Evolutionary conservation across 2,113 vertebrate species (phyloP), one percentile per base, ranked within the genome.

Genomic region (Brachirus orientalis): DNA sequence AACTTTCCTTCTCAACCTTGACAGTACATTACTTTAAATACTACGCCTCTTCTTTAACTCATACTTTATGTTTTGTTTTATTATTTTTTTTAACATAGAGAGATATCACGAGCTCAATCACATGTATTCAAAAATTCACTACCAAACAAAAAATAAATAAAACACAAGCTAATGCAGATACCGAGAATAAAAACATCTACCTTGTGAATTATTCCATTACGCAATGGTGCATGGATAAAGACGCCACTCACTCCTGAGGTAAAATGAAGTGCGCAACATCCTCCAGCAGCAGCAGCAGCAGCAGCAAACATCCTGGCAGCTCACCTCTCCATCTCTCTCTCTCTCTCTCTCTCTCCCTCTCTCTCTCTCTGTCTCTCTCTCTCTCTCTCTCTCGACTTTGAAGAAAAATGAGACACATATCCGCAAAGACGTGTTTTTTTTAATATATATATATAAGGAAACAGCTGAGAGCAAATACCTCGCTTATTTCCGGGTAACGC

Each of bases 191-290:
- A 50, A 63, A 17, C 10, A 63, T 59, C 13, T 61, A 45, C 33
- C 45, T 58, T 22, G 52, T 14, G n/a, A 45, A 55, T 43, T 0
- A 61, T 54, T 36, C 40, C 11, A 19, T 36, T 55, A 63, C 69
- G 70, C 84, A 77, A 77, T 58, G 63, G 41, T 58, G 54, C 78
- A 69, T 69, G 77, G 77, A 65, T 72, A 69, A 68, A 51, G 45
- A 10, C 57, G 64, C 40, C 72, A 62, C 64, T 75, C 63, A 74
- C 66, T 83, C 56, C 59, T 22, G 63, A 65, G 84, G 75, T 76
- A 90, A 92, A 92, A 82, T 41, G 54, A 92, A 92, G 85, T 94
- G 90, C 92, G 93, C 92, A 92, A 92, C 89, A 90, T 70, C 81
- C 82, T 80, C 71, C 65, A 65, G 82, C 89, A 28, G 28, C 28